These are phyloP conservation scores for Pan paniscus DNA, from an alignment of 2,113 vertebrate genomes.

Conservation along the genomic window DNA sequence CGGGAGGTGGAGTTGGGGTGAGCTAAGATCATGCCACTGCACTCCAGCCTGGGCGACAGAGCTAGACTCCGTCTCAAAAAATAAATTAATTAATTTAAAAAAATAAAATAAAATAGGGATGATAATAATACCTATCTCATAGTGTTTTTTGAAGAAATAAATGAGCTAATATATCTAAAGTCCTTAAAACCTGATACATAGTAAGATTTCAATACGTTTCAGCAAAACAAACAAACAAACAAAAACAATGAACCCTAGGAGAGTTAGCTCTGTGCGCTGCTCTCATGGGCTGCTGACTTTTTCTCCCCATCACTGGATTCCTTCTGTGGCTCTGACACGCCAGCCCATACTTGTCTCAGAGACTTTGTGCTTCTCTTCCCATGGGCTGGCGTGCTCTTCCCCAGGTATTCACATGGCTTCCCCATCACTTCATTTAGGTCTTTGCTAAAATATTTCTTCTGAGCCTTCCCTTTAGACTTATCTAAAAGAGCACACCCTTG, in stretches of 20 bases:
- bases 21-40: too few relatives aligned
- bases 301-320: background rate
- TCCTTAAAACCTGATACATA: background rate
- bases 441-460: background rate
- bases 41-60: too few relatives aligned
- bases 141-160: background rate
- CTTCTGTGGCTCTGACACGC: background rate
- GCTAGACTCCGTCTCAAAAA: too few relatives aligned
- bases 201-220: background rate
- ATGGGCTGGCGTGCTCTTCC: background rate
- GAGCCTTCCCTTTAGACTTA: background rate
- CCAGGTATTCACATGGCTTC: background rate
- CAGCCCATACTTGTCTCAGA: background rate
- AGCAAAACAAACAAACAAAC: background rate
- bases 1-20: too few relatives aligned
- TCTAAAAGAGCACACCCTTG: background rate
- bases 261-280: background rate
- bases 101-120: background rate
- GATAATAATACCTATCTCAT: background rate
- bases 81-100: too few relatives aligned
- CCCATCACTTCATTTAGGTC: background rate
- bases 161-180: background rate
- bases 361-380: background rate
- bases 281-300: background rate
- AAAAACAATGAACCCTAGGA: background rate